Percentiles rank a stretch among this genome's conserved stretches.
These are phyloP conservation scores for Leptarthrus brevirostris DNA, from an alignment of 2,888 invertebrate species.

Conservation along the genomic window DNA sequence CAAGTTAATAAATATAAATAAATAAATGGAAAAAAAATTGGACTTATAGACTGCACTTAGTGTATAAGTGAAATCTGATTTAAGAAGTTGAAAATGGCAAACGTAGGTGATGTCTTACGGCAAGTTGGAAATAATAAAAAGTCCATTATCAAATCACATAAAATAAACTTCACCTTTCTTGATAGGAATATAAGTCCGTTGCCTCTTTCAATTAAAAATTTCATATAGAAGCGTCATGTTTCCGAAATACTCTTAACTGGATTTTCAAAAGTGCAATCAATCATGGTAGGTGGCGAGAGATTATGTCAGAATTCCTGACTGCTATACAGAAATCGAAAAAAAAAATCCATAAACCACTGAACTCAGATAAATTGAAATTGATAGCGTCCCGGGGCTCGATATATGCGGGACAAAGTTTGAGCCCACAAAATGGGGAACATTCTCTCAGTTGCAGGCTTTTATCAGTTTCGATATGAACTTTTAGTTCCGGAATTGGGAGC, in stretches of 20 bases:
- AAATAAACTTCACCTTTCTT: too few relatives aligned
- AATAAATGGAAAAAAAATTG: too few relatives aligned
- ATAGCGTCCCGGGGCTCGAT: constrained; percentile 33
- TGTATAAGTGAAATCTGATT: too few relatives aligned
- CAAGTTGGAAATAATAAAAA: too few relatives aligned
- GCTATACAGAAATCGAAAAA: constrained; percentile 21
- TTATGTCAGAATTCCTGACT: constrained; percentile 32
- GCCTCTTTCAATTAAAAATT: neutral
- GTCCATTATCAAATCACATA: too few relatives aligned
- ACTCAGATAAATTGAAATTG: constrained; percentile 46
- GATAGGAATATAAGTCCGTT: too few relatives aligned
- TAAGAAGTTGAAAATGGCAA: too few relatives aligned
- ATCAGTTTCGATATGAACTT: constrained; percentile 44
- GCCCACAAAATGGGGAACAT: constrained; percentile 14
- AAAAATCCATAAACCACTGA: constrained; percentile 44
- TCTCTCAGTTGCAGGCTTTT: constrained; percentile 39
- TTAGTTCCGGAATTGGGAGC: constrained; percentile 22
- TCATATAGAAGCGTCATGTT: neutral
- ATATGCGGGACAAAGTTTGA: neutral
- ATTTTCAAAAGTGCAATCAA: neutral
- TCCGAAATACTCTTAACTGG: neutral
- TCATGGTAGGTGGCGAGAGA: constrained; percentile 35
- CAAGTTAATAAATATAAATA: too few relatives aligned
- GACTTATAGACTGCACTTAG: too few relatives aligned
- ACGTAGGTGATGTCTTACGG: too few relatives aligned